Evolutionary conservation across 2,797 vertebrate genomes (phyloP).

Genomic region (Luscinia megarhynchos): DNA sequence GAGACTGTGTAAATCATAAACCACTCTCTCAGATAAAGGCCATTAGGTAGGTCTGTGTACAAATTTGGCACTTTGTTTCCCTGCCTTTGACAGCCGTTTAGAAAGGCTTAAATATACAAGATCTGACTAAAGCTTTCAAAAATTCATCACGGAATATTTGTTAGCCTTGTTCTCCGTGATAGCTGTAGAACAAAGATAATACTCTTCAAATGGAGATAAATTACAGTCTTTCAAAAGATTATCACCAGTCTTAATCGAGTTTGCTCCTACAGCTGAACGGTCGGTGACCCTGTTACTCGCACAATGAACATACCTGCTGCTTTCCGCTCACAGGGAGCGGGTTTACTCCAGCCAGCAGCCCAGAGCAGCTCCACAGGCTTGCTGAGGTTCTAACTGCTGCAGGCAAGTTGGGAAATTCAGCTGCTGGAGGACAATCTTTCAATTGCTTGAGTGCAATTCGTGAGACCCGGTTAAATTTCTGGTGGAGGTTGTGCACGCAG

Average conservation of each 20-base stretch:
- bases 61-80: constrained; percentile 74
- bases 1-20: constrained; percentile 70
- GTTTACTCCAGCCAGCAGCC: constrained; percentile 3
- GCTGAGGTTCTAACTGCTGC: background rate
- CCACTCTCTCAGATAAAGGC: constrained; percentile 72
- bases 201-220: constrained; percentile 82
- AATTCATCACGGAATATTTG: constrained; percentile 79
- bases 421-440: background rate
- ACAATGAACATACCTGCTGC: constrained; percentile 70
- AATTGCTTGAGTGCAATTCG: background rate
- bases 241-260: constrained; percentile 78
- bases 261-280: constrained; percentile 76
- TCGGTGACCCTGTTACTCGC: constrained; percentile 76
- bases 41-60: constrained; percentile 67
- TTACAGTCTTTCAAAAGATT: constrained; percentile 82
- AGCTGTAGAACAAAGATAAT: constrained; percentile 78
- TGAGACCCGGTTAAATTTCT: background rate
- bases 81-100: constrained; percentile 68
- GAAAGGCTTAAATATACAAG: constrained; percentile 70
- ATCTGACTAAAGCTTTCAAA: constrained; percentile 79
- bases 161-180: constrained; percentile 77
- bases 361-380: background rate
- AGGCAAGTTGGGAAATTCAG: background rate
- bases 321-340: constrained; percentile 2
- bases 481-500: background rate